A percentile compares a stretch with the other conserved stretches of the same genome.
Evolutionary conservation across 2,888 invertebrate genomes (phyloP).

Genomic region (Belgica antarctica): DNA sequence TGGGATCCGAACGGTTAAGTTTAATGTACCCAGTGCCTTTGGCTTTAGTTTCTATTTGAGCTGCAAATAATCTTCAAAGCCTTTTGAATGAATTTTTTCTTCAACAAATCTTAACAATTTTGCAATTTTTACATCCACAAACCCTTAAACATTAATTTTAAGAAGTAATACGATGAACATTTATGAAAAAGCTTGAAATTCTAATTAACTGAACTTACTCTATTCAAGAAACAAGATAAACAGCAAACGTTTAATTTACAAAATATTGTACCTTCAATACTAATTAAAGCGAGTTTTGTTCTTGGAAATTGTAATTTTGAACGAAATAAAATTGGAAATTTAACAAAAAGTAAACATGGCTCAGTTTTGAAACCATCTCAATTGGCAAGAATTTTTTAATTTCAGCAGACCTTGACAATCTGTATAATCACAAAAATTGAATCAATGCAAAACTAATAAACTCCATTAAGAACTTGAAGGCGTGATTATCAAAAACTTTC

Average conservation of each 20-base stretch:
- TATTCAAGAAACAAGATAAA: conserved; percentile 2
- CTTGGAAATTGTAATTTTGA: not conserved
- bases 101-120: conserved; percentile 7
- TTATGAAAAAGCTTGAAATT: not conserved
- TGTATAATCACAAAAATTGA: too few species aligned
- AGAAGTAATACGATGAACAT: not conserved
- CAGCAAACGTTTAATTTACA: not conserved
- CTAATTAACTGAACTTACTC: not conserved
- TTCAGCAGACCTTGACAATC: not conserved
- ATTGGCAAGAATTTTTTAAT: not conserved
- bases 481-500: too few species aligned
- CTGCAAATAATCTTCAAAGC: conserved; percentile 27
- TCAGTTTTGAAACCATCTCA: too few species aligned
- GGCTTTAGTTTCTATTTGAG: conserved; percentile 24
- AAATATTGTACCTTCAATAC: conserved; percentile 19
- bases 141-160: not conserved
- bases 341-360: too few species aligned
- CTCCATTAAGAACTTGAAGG: too few species aligned
- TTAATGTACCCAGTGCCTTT: conserved; percentile 32
- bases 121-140: not conserved
- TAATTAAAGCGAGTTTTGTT: conserved; percentile 4
- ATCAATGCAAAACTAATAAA: too few species aligned
- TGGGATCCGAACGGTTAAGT: conserved; percentile 12
- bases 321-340: conserved; percentile 1
- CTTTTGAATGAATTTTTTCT: not conserved